These are phyloP conservation scores for Orthosia gothica DNA, from an alignment of 2,888 invertebrate species.

Conservation along the genomic window DNA sequence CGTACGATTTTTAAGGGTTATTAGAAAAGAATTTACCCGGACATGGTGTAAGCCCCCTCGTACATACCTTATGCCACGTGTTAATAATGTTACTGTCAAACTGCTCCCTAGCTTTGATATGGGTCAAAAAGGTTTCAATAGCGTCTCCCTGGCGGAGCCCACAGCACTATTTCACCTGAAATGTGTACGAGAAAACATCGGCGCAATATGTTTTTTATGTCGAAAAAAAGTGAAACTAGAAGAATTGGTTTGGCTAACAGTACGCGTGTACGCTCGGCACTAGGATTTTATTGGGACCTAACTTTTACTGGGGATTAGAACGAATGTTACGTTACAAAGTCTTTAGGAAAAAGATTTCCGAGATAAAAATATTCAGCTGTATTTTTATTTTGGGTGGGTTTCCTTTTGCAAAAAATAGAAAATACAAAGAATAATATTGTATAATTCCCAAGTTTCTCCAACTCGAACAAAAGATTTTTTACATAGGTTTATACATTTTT, in stretches of 20 bases:
- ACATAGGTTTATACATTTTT: background rate
- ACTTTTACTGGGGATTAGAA: slow-evolving; percentile 54
- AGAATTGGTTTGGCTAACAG: slow-evolving; percentile 70
- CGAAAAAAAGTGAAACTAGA: slow-evolving; percentile 70
- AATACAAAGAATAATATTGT: slow-evolving; percentile 24
- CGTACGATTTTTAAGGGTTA: slow-evolving; percentile 79
- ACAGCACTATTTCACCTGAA: slow-evolving; percentile 79
- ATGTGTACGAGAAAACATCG: slow-evolving; percentile 74
- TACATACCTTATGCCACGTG: slow-evolving; percentile 79
- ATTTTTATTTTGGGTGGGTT: slow-evolving; percentile 28
- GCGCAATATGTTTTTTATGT: slow-evolving; percentile 79
- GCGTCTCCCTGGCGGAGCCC: slow-evolving; percentile 73
- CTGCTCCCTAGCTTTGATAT: slow-evolving; percentile 81
- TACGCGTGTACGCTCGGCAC: slow-evolving; percentile 62
- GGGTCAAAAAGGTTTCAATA: slow-evolving; percentile 85
- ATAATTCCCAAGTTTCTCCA: slow-evolving; percentile 7
- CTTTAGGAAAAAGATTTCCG: slow-evolving; percentile 12
- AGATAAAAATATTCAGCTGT: slow-evolving; percentile 34
- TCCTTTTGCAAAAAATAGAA: slow-evolving; percentile 12
- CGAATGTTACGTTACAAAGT: slow-evolving; percentile 54
- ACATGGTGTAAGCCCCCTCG: slow-evolving; percentile 71
- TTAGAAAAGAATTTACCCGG: slow-evolving; percentile 75
- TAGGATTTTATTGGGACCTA: slow-evolving; percentile 69
- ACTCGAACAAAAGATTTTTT: slow-evolving; percentile 28
- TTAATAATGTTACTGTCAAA: slow-evolving; percentile 88